Evolutionary conservation across 2,113 vertebrate genomes (phyloP).

Genomic region (Collichthys lucidus): DNA sequence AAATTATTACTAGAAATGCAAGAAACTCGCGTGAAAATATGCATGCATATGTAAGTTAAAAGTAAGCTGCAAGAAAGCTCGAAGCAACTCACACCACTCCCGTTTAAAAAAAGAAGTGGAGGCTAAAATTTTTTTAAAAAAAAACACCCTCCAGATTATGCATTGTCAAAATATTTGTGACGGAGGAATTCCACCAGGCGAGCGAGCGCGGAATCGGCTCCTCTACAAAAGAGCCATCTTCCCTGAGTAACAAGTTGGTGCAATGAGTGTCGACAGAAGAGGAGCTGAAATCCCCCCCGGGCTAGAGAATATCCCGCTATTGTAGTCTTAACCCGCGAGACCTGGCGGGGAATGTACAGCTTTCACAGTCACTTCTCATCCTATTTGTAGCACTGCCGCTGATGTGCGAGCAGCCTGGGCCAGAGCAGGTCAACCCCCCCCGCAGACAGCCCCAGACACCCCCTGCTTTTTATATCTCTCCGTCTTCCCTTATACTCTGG

Average conservation of each 20-base stretch:
- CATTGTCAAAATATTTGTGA: conserved; percentile 85
- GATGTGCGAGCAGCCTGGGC: conserved; percentile 85
- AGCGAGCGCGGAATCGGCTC: conserved; percentile 66
- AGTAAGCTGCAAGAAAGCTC: no score
- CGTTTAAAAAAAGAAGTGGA: neutral
- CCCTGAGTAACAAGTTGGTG: conserved; percentile 86
- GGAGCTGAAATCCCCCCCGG: conserved; percentile 87
- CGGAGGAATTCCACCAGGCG: conserved; percentile 82
- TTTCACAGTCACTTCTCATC: conserved; percentile 89
- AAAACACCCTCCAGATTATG: conserved; percentile 73
- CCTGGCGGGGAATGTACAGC: conserved; percentile 89
- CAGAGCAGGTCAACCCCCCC: conserved; percentile 85
- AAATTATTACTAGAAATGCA: neutral
- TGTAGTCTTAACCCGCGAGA: conserved; percentile 90
- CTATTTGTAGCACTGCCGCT: conserved; percentile 89
- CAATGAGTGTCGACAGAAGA: conserved; percentile 85
- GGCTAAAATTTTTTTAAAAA: conserved; percentile 34
- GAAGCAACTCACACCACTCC: neutral
- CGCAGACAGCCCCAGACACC: no score
- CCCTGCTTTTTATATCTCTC: conserved; percentile 11
- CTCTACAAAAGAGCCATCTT: conserved; percentile 86
- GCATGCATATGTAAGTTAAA: conserved; percentile 10
- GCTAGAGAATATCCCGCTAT: conserved; percentile 88
- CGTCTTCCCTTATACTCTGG: conserved; percentile 10
- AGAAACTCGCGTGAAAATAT: neutral